Conservation (phyloP, 2,797 vertebrate genomes). For the Vireo griseus region DNA sequence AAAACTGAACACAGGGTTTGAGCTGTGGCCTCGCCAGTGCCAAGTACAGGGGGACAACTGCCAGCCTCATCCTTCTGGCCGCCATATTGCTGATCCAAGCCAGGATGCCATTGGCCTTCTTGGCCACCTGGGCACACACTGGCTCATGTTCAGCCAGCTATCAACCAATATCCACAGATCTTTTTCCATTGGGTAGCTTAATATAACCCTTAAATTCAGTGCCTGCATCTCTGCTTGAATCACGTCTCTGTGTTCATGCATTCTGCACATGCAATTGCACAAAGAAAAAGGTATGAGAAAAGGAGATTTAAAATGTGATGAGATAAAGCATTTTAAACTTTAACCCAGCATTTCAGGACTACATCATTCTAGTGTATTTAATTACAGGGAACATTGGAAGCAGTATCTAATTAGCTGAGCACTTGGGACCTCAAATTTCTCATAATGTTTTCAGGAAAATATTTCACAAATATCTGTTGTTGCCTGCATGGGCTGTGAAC, state of each 20-base stretch:
- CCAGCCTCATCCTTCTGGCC: neutral
- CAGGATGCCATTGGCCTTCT: neutral
- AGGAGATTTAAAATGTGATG: neutral
- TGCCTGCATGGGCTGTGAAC: neutral
- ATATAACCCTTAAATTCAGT: neutral
- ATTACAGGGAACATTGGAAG: conserved; percentile 1
- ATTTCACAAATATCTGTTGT: neutral
- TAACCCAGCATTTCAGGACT: neutral
- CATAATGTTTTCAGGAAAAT: conserved; percentile 8
- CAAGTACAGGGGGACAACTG: neutral
- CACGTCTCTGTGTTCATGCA: neutral
- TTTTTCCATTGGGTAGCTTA: neutral
- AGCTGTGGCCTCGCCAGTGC: neutral
- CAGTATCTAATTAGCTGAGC: conserved; percentile 2
- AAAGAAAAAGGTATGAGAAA: neutral
- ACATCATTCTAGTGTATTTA: neutral
- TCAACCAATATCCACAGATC: neutral
- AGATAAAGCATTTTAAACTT: neutral
- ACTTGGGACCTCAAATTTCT: neutral
- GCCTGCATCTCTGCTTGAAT: neutral
- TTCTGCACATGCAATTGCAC: neutral
- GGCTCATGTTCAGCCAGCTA: neutral
- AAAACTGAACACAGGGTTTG: neutral
- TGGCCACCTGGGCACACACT: neutral
- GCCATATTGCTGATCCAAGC: rapidly evolving